Conservation (phyloP, 1,140 invertebrate genomes). For the Cepaea nemoralis region DNA sequence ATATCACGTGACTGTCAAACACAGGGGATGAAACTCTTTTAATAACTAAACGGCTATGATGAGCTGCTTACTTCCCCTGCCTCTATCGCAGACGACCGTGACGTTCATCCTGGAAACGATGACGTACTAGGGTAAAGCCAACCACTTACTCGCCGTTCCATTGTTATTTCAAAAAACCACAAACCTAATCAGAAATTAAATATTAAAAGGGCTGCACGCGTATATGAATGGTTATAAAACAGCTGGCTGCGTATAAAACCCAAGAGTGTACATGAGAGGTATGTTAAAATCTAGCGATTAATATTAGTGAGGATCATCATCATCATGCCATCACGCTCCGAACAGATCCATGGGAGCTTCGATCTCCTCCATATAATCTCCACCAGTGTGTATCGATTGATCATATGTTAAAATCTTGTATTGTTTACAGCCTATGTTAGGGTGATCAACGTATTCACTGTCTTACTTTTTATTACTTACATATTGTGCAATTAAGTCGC, state of each 20-base stretch:
- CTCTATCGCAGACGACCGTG: not conserved
- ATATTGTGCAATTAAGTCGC: no score
- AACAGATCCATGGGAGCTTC: no score
- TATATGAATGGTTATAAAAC: not conserved
- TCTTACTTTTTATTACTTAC: no score
- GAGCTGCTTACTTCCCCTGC: not conserved
- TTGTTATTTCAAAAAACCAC: not conserved
- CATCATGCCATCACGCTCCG: no score
- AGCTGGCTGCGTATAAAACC: not conserved
- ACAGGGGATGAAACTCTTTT: not conserved
- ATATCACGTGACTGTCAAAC: not conserved
- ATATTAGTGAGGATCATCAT: no score
- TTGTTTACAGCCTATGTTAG: no score
- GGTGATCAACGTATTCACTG: no score
- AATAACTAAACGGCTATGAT: not conserved
- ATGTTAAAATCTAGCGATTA: no score
- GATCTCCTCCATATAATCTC: no score
- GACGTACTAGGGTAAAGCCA: not conserved
- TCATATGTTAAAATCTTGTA: no score
- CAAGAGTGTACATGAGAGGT: not conserved
- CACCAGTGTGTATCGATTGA: no score
- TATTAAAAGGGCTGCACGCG: constrained; percentile 2
- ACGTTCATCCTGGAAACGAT: not conserved
- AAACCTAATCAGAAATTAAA: constrained; percentile 16
- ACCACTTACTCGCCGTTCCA: not conserved